phyloP scores from a whole-genome alignment of 2,888 invertebrate genomes.

The Ellobium chinense region DNA sequence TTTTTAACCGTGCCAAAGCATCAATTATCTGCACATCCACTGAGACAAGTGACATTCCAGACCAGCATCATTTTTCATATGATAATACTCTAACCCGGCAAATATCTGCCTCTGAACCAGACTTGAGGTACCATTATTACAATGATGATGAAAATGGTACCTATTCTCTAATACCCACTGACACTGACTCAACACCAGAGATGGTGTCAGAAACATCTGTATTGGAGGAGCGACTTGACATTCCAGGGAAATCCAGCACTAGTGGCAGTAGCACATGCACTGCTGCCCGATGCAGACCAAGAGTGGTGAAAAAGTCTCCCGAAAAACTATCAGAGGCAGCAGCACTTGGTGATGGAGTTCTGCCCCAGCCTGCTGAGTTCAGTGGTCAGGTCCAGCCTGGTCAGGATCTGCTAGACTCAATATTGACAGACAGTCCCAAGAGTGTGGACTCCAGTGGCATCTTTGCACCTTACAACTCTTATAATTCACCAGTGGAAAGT shows the following conservation, averaged over 20 bases:
- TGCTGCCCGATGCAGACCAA: constrained; percentile 41
- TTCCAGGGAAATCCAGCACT: constrained; percentile 69
- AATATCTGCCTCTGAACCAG: constrained; percentile 23
- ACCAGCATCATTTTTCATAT: neutral
- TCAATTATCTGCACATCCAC: constrained; percentile 16
- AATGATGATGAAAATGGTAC: neutral
- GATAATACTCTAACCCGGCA: neutral
- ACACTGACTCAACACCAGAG: constrained; percentile 31
- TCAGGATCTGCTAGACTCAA: constrained; percentile 61
- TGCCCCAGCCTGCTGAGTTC: neutral
- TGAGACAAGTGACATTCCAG: constrained; percentile 16
- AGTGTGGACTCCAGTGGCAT: constrained; percentile 71
- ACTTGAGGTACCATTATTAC: neutral
- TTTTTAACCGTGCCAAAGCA: constrained; percentile 24
- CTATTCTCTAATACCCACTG: constrained; percentile 18
- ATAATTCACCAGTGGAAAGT: constrained; percentile 48
- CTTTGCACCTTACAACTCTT: constrained; percentile 69
- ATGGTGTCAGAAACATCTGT: too few species aligned
- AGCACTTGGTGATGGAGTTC: neutral
- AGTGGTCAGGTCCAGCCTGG: neutral
- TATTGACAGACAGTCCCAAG: constrained; percentile 71
- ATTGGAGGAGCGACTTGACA: constrained; percentile 53
- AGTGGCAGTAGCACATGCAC: constrained; percentile 56
- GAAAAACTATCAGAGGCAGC: constrained; percentile 3
- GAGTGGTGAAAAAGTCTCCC: neutral